phyloP scores from a whole-genome alignment of 1,140 invertebrate genomes.

The Carcinoscorpius rotundicauda region DNA sequence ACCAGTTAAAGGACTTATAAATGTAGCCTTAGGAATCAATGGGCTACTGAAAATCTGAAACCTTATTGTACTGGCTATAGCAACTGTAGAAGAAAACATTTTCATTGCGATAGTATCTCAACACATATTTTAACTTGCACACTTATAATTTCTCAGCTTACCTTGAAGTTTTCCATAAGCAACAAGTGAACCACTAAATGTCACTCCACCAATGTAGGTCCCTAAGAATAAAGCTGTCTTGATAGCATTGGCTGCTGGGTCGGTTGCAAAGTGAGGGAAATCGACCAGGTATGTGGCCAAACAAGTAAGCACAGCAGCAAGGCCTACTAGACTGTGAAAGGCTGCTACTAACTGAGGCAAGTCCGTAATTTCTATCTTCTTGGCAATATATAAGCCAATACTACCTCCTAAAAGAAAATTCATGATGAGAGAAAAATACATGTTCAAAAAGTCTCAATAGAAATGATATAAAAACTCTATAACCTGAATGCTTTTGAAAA shows the following conservation, averaged over 20 bases:
- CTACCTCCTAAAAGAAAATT: conserved; percentile 36
- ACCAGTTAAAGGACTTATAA: too few species aligned
- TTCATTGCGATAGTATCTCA: too few species aligned
- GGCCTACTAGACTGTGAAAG: conserved; percentile 77
- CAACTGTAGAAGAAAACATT: too few species aligned
- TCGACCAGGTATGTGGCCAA: conserved; percentile 71
- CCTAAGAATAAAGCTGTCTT: conserved; percentile 78
- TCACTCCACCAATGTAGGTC: conserved; percentile 80
- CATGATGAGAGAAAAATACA: too few species aligned
- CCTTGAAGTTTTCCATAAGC: conserved; percentile 84
- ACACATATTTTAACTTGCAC: too few species aligned
- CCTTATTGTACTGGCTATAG: too few species aligned
- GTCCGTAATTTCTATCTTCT: conserved; percentile 75
- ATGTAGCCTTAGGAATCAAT: too few species aligned
- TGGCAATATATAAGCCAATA: conserved; percentile 56
- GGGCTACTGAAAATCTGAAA: too few species aligned
- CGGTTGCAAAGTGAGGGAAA: conserved; percentile 64
- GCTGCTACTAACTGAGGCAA: conserved; percentile 78
- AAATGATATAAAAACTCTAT: too few species aligned
- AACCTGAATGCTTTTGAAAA: too few species aligned
- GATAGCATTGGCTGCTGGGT: conserved; percentile 68
- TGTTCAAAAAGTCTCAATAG: too few species aligned
- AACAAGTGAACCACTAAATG: conserved; percentile 74
- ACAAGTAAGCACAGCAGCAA: conserved; percentile 76
- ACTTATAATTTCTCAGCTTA: conserved; percentile 17